phyloP scores from a whole-genome alignment of 2,888 invertebrate species.

The Calliopum simillimum region DNA sequence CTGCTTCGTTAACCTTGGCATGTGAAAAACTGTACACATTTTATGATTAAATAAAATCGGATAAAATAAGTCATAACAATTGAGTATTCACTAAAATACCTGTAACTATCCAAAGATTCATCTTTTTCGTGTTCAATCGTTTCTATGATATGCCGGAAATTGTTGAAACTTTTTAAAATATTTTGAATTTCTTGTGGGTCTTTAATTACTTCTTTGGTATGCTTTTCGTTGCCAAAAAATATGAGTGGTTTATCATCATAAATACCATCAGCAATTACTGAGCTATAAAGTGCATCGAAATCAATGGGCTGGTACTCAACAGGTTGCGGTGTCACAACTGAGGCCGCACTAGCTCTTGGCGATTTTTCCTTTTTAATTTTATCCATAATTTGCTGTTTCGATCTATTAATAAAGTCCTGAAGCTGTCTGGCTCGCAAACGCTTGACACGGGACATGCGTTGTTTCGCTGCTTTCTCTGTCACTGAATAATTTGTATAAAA shows the following conservation, averaged over 20 bases:
- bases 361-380: constrained; percentile 49
- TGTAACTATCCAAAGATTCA: constrained; percentile 46
- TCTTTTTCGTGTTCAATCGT: constrained; percentile 57
- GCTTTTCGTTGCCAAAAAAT: constrained; percentile 59
- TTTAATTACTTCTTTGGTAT: constrained; percentile 51
- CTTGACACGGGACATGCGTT: constrained; percentile 76
- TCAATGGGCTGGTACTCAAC: constrained; percentile 63
- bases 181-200: constrained; percentile 56
- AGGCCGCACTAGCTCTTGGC: constrained; percentile 5
- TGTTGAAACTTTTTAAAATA: constrained; percentile 63
- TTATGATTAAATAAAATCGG: neutral
- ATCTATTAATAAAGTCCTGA: constrained; percentile 73
- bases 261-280: constrained; percentile 53
- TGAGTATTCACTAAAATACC: constrained; percentile 39
- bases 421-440: constrained; percentile 77
- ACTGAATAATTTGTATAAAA: constrained; percentile 68
- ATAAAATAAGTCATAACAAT: neutral
- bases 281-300: constrained; percentile 58
- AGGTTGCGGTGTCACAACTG: constrained; percentile 49
- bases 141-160: constrained; percentile 62
- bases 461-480: constrained; percentile 72
- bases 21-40: constrained; percentile 41
- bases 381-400: constrained; percentile 63
- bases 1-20: constrained; percentile 42
- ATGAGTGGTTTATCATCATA: constrained; percentile 64